A percentile compares a stretch with the other conserved stretches of the same genome.
Evolutionary conservation across 1,140 invertebrate species (phyloP).

Genomic region (Ostrea denselamellosa): DNA sequence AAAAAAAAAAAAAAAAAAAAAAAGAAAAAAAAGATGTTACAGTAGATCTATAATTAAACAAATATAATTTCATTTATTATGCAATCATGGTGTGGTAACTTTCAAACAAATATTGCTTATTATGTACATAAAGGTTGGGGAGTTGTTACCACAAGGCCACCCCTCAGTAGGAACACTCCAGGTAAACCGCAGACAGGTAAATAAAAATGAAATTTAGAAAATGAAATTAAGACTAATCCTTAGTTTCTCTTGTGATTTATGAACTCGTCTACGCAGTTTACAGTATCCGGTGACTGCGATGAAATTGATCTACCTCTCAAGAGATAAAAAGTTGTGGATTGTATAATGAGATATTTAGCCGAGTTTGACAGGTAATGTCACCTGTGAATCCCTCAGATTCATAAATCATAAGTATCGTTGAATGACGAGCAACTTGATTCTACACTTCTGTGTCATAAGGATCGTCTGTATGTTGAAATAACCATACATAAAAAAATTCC

Average conservation of each 20-base stretch:
- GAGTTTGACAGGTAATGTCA: neutral
- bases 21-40: neutral
- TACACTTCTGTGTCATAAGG: neutral
- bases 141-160: neutral
- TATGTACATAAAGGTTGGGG: neutral
- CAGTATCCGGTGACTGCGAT: neutral
- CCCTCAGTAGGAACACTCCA: neutral
- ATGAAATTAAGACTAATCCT: constrained; percentile 7
- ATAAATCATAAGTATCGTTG: neutral
- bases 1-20: neutral
- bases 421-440: neutral
- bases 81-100: neutral
- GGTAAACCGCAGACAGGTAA: neutral
- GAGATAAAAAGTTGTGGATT: neutral
- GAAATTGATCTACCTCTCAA: constrained; percentile 16
- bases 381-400: neutral
- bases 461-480: neutral
- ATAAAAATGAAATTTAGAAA: neutral
- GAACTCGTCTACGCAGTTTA: neutral
- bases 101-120: neutral
- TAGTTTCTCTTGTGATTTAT: neutral
- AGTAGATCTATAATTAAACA: constrained; percentile 19
- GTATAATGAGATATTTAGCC: neutral
- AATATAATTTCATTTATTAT: neutral
- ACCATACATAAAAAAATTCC: neutral